Evolutionary conservation across 2,888 invertebrate genomes (phyloP).

Genomic region (Thalpophila matura): DNA sequence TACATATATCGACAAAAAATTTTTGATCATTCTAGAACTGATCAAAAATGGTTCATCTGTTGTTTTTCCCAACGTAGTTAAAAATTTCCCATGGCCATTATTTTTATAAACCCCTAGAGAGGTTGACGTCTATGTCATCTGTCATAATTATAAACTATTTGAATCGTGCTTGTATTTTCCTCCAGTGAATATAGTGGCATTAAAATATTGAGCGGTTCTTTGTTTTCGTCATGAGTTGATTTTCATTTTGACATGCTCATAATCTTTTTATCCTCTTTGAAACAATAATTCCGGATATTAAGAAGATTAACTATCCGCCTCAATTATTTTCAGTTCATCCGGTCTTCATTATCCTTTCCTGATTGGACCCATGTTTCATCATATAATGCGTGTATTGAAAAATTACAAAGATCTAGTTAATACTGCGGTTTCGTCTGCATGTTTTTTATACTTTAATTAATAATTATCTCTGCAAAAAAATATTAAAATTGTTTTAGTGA

Average conservation of each 20-base stretch:
- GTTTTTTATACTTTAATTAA: background rate
- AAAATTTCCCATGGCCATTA: no score
- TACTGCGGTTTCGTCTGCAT: background rate
- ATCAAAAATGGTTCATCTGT: no score
- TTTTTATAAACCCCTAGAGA: no score
- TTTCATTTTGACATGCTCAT: slow-evolving; percentile 25
- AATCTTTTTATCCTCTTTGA: slow-evolving; percentile 31
- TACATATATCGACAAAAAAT: no score
- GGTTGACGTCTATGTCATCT: no score
- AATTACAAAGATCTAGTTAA: slow-evolving; percentile 23
- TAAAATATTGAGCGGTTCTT: background rate
- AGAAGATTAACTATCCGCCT: slow-evolving; percentile 22
- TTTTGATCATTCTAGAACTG: no score
- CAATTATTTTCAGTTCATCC: slow-evolving; percentile 44
- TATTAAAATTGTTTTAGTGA: no score
- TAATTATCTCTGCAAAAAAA: no score
- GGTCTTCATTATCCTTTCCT: slow-evolving; percentile 39
- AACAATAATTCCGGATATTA: slow-evolving; percentile 49
- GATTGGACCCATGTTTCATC: slow-evolving; percentile 42
- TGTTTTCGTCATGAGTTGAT: background rate
- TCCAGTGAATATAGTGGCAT: background rate
- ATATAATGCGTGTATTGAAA: slow-evolving; percentile 36
- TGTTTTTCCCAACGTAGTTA: no score
- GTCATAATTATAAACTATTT: no score
- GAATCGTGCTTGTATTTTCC: no score